A percentile compares a stretch with the other conserved stretches of the same genome.
Evolutionary conservation across 2,797 vertebrate genomes (phyloP).

Genomic region (Anguilla anguilla): DNA sequence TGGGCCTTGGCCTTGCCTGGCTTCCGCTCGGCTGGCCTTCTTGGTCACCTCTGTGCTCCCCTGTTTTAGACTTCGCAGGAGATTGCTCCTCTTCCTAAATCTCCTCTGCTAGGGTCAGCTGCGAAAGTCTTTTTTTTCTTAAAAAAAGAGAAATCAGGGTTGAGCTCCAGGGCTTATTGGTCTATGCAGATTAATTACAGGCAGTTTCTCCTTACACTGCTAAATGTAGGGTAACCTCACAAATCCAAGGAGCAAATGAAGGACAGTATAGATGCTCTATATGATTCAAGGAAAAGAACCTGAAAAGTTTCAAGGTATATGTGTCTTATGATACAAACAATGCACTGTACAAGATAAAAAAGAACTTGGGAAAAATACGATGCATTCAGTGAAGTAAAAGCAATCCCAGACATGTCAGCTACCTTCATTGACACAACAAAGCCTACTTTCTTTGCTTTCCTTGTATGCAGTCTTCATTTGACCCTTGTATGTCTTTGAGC

Average conservation of each 20-base stretch:
- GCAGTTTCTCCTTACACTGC: neutral
- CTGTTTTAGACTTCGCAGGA: slow-evolving; percentile 33
- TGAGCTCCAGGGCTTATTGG: neutral
- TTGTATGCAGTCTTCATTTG: neutral
- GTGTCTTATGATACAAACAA: neutral
- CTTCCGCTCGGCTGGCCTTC: slow-evolving; percentile 54
- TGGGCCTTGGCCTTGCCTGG: slow-evolving; percentile 57
- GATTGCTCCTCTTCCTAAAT: neutral
- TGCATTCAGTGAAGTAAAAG: neutral
- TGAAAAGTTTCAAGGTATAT: neutral
- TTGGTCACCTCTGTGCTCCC: slow-evolving; percentile 56
- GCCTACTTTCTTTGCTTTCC: neutral
- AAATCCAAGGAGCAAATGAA: neutral
- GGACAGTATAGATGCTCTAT: neutral
- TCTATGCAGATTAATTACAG: slow-evolving; percentile 5
- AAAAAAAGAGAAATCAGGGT: neutral
- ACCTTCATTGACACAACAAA: neutral
- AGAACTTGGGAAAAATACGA: neutral
- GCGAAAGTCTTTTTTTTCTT: neutral
- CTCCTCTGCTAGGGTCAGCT: neutral
- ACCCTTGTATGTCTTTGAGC: neutral
- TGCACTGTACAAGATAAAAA: neutral
- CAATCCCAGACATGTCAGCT: neutral
- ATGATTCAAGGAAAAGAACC: neutral
- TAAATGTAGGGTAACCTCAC: slow-evolving; percentile 5